Evolutionary conservation across 1,140 invertebrate species (phyloP), one percentile per base, ranked within the genome.

Genomic region (Bombus huntii): DNA sequence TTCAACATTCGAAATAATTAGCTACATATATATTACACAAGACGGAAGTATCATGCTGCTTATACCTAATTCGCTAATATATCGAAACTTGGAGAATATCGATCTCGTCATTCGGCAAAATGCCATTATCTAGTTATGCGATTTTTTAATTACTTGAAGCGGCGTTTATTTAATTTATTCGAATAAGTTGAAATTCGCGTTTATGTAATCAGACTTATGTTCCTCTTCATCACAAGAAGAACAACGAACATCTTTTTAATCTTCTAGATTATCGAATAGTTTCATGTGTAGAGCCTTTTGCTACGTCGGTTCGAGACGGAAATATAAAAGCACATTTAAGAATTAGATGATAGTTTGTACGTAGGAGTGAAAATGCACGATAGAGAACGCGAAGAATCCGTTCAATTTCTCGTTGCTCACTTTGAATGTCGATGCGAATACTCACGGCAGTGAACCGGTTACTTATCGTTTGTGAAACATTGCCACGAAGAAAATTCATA

Each of bases 361-460:
- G 75, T n/a, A 31, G 66, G 76, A 84, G 66, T 79, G 76, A 80
- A 79, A 57, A 79, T 47, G 83, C 53, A 71, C 53, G 53, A 31
- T 8, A 44, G 47, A 62, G 31, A 42, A 79, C 28, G 39, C 57
- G 22, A 47, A 57, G 9, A 62, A 72, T 39, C 15, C 34, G 31
- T 62, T 79, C 53, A 18, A 62, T 68, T 62, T 47, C 39, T 44
- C 66, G 12, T 47, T 34, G 68, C 13, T 72, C 12, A 22, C 44
- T 72, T 25, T 47, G 13, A 15, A 47, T 37, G 62, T 34, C 31
- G 25, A 72, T 44, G 10, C 65, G 37, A 80, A 68, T 80, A 57
- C 9, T 47, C 57, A 42, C 53, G 37, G 2, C 53, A 72, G 76
- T 84, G 76, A 80, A 79, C 25, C 39, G 34, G 31, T 53, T 62